Evolutionary conservation across 2,113 vertebrate genomes (phyloP), one percentile per base, ranked within the genome.

Genomic region (Agapornis roseicollis): DNA sequence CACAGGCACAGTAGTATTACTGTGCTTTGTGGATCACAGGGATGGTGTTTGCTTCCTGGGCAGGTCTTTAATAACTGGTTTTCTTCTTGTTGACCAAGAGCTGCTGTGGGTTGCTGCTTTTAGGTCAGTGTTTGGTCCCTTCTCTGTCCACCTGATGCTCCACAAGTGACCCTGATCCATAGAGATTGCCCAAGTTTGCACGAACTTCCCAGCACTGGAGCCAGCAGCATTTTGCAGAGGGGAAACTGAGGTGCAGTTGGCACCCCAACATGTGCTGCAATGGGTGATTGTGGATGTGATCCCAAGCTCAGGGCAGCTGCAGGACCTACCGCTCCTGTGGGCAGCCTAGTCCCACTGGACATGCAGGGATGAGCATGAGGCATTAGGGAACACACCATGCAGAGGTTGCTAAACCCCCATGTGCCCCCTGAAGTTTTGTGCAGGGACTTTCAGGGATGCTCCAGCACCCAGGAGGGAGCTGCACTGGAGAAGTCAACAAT

Each of bases 1-100:
- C 35, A 23, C 35, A 10, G 68, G 37, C 4, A 2, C 0, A 1
- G 69, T 19, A 58, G 17, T 8, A 35, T 42, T 1, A 4, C 39
- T 85, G 3, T 18, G 19, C 16, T 35, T 25, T 24, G 29, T 52
- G 64, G 50, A 80, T 84, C 69, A 66, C 50, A 89, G 33, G 72
- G 31, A 5, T 17, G 7, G 10, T 17, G 41, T 49, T 79, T 17
- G 2, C 37, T 46, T 39, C 7, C 6, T 3, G 25, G 46, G 15
- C 49, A 88, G 49, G 65, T 65, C 65, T 35, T 58, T 39, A 42
- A 22, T 44, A 47, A 13, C 49, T 3, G 3, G 0, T 28, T 71
- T 58, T 22, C 22, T 44, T 44, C 60, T 19, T 5, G 35, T 22
- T 78, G 70, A 49, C 63, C 22, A 14, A 4, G 41, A 77, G 52